Percentiles rank a stretch among this genome's conserved stretches.
Evolutionary conservation across 2,888 invertebrate species (phyloP).

Genomic region (Microctonus brassicae): DNA sequence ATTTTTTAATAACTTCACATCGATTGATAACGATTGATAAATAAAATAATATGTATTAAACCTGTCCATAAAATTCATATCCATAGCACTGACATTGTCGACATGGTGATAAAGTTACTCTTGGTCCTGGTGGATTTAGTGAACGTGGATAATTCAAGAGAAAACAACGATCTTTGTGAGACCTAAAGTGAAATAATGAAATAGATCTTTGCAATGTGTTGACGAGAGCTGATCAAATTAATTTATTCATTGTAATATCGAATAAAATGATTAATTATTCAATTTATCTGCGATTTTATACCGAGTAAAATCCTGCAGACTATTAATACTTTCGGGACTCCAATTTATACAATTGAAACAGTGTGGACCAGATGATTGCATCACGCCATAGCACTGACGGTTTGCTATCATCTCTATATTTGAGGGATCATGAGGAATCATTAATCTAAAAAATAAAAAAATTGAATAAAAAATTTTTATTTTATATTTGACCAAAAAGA

Average conservation of each 20-base stretch:
- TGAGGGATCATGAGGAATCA: background rate
- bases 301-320: background rate
- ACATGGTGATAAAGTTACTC: background rate
- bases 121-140: background rate
- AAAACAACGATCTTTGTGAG: background rate
- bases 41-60: no score
- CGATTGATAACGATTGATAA: background rate
- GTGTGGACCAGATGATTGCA: background rate
- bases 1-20: no score
- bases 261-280: no score
- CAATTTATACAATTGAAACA: background rate
- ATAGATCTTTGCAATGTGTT: background rate
- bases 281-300: background rate
- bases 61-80: background rate
- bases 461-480: no score
- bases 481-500: no score
- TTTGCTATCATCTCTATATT: background rate
- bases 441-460: background rate
- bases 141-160: background rate
- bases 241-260: background rate
- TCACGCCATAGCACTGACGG: background rate
- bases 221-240: no score
- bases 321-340: background rate
- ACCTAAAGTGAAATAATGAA: background rate
- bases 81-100: background rate